Evolutionary conservation across 2,888 invertebrate genomes (phyloP), one percentile per base, ranked within the genome.

Genomic region (Venustoraphidia nigricollis): DNA sequence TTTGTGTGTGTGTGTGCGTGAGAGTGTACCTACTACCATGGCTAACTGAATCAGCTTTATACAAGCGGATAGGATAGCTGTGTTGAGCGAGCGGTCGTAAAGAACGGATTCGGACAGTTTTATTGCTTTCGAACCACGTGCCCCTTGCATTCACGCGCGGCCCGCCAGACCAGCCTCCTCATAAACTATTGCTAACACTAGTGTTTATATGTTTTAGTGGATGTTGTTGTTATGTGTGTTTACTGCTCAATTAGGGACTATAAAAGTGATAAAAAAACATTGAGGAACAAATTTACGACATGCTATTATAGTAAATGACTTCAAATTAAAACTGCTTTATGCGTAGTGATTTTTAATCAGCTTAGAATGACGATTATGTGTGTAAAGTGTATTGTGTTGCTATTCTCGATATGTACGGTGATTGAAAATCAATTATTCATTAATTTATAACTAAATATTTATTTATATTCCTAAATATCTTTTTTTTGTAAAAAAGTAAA

Each of bases 41-140:
- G 27, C 5, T 27, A 27, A 27, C 27, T 39, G 40, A 9, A 39
- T 39, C 13, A 14, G 40, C 11, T 39, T 11, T 39, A 14, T 14
- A 14, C 40, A 14, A 39, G 11, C 40, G 8, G 40, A 14, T 39
- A 14, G 40, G 13, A 39, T 60, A 61, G 60, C 60, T 59, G 62
- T 59, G 57, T 57, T 58, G 58, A 56, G 58, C 56, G 55, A 62
- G 58, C 27, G 34, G 58, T 64, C 67, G 65, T 68, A 67, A 69
- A 68, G 63, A 62, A 63, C 53, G 41, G 59, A 62, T 57, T 62
- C 65, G 65, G 69, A 70, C 69, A 69, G 68, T 70, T 70, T 70
- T 69, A 68, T 67, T 64, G 65, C 64, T 62, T 57, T 27, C 59
- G 61, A 64, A 59, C 65, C 70, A 70, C 70, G 71, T 70, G 71